These are phyloP conservation scores for Agonopterix heracliana DNA, from an alignment of 2,888 invertebrate species.

Conservation along the genomic window DNA sequence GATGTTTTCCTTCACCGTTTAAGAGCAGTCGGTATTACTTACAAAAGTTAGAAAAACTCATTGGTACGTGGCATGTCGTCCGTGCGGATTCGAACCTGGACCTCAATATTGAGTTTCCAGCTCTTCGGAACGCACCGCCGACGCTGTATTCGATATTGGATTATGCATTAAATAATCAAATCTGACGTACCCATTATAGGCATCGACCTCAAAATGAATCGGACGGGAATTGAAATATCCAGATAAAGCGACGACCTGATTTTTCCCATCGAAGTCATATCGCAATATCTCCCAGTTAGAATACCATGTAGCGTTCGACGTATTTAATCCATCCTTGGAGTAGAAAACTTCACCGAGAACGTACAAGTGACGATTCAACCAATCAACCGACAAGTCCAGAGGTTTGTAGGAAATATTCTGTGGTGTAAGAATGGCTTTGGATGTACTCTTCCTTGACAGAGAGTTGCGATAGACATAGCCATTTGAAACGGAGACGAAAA, in stretches of 20 bases:
- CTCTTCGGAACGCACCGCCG: too few relatives aligned
- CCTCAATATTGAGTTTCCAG: too few relatives aligned
- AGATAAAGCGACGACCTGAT: conserved; percentile 81
- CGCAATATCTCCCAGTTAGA: conserved; percentile 83
- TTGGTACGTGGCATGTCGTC: too few relatives aligned
- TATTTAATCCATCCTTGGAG: conserved; percentile 36
- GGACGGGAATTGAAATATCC: conserved; percentile 81
- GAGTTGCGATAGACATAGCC: conserved; percentile 79
- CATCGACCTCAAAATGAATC: conserved; percentile 91
- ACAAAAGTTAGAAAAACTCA: too few relatives aligned
- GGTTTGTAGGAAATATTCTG: conserved; percentile 79
- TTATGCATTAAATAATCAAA: too few relatives aligned
- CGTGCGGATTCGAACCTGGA: too few relatives aligned
- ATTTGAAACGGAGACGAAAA: conserved; percentile 86
- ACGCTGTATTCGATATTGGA: too few relatives aligned
- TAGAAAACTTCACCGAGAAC: conserved; percentile 84
- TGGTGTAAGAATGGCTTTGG: conserved; percentile 74
- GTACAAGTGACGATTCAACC: conserved; percentile 91
- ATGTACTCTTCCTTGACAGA: conserved; percentile 56
- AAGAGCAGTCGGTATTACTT: too few relatives aligned
- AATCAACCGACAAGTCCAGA: conserved; percentile 87
- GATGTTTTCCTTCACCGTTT: too few relatives aligned
- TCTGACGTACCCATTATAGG: conserved; percentile 86
- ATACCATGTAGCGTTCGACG: conserved; percentile 36
- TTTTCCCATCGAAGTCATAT: conserved; percentile 84